These are phyloP conservation scores for Muricea muricata DNA, from an alignment of 92 coral and sea anemone species.

Conservation along the genomic window DNA sequence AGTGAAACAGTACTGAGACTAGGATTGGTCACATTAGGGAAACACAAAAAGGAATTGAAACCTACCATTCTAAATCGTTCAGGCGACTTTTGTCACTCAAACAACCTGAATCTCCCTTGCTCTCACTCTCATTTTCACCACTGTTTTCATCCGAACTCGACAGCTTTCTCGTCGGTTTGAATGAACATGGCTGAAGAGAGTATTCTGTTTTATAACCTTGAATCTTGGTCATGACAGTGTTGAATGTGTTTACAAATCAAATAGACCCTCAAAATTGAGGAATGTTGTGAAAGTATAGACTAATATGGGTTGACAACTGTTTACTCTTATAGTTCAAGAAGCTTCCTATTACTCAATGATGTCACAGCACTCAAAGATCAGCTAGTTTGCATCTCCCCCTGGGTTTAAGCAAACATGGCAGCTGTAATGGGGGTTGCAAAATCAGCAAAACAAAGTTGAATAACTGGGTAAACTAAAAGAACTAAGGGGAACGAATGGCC, in stretches of 20 bases:
- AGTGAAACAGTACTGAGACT: no score
- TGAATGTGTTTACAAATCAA: neutral
- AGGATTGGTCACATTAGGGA: no score
- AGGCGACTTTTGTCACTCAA: neutral
- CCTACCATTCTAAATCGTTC: constrained; percentile 1
- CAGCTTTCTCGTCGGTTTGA: neutral
- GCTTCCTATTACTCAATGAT: neutral
- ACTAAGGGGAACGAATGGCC: neutral
- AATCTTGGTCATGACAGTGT: neutral
- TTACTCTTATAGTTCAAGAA: neutral
- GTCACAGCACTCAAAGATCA: neutral
- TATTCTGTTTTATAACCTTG: no score
- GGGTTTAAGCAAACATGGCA: neutral
- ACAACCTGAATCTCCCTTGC: neutral
- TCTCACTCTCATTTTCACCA: neutral
- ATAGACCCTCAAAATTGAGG: neutral
- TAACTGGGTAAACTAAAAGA: neutral
- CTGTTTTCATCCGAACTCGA: no score
- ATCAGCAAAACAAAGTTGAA: neutral
- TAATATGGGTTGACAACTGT: neutral
- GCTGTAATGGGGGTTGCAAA: neutral
- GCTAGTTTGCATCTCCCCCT: no score
- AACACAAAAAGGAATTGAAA: neutral
- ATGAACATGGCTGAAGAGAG: no score
- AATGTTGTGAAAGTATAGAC: neutral